Evolutionary conservation across 2,113 vertebrate species (phyloP).

Genomic region (Taxidea taxus): DNA sequence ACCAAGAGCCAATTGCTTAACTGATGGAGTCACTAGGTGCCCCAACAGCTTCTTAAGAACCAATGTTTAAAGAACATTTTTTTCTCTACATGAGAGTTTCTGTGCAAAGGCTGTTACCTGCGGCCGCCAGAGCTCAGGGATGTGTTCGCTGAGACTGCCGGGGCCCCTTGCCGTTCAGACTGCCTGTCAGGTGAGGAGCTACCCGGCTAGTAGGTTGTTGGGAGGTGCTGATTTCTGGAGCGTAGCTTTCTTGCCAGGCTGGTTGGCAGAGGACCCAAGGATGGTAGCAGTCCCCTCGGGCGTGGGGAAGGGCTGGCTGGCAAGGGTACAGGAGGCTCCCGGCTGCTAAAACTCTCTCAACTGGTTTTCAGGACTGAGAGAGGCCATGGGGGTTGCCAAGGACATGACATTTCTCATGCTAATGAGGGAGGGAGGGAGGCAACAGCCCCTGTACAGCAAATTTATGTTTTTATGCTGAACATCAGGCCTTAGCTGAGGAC

Average conservation of each 20-base stretch:
- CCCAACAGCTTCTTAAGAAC: neutral
- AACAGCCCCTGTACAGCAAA: neutral
- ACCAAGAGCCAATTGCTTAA: neutral
- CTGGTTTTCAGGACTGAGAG: neutral
- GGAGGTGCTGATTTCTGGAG: neutral
- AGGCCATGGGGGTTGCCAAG: neutral
- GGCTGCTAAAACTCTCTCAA: constrained; percentile 10
- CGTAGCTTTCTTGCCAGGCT: neutral
- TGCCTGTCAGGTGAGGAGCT: neutral
- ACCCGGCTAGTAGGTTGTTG: neutral
- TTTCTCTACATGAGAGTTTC: neutral
- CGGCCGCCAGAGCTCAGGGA: neutral
- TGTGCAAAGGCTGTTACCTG: neutral
- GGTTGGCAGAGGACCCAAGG: neutral
- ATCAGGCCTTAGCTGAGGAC: neutral
- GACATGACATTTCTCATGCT: constrained; percentile 26
- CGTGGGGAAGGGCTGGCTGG: neutral
- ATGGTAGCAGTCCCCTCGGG: neutral
- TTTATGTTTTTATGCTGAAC: neutral
- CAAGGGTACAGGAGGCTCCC: neutral
- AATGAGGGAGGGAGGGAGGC: neutral
- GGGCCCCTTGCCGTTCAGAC: neutral
- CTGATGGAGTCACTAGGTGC: neutral
- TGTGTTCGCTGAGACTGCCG: neutral
- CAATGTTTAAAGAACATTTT: neutral